Evolutionary conservation across 2,797 vertebrate species (phyloP), one percentile per base, ranked within the genome.

Genomic region (Platalea minor): DNA sequence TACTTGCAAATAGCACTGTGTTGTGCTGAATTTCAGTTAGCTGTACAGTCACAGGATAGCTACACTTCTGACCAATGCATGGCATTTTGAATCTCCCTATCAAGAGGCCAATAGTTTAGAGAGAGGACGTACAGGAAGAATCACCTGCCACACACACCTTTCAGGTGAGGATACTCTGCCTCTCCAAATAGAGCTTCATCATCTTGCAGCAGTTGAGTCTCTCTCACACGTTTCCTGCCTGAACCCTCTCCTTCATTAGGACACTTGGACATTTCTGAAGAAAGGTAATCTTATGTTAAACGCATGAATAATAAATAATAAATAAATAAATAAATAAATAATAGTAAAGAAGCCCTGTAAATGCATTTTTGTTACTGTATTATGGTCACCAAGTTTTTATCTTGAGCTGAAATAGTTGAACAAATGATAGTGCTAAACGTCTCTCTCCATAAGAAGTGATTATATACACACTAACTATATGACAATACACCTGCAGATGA

Each of bases 261-360:
- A 37, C 79, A 29, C 0, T 39, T 61, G 86, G 59, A 86, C 7
- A 50, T 56, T 94, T 80, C 65, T 59, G 51, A 88, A 90, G 68
- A 96, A 92, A 89, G 54, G 8, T 11, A 81, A 51, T 54, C 48
- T 93, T 83, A 31, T 87, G 87, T 89, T 61, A 87, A 95, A 61
- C 6, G 12, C 10, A 10, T 35, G 23, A 92, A 88, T 83, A 68
- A 21, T 17, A 23, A 48, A 28, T 37, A 26, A 60, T 11, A 59
- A 24, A 60, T 25, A 31, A 65, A 63, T 23, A 23, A 59, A 60
- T 19, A 24, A 57, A 77, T 18, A 0, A 9, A 35, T 35, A 35
- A 35, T 35, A 35, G 35, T 43, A 45, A 59, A 50, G 41, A 45
- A 69, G 17, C 50, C 46, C 33, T 89, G 54, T 83, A 91, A 96